These are phyloP conservation scores for Epicampocera succincta DNA, from an alignment of 2,888 invertebrate species.

Conservation along the genomic window DNA sequence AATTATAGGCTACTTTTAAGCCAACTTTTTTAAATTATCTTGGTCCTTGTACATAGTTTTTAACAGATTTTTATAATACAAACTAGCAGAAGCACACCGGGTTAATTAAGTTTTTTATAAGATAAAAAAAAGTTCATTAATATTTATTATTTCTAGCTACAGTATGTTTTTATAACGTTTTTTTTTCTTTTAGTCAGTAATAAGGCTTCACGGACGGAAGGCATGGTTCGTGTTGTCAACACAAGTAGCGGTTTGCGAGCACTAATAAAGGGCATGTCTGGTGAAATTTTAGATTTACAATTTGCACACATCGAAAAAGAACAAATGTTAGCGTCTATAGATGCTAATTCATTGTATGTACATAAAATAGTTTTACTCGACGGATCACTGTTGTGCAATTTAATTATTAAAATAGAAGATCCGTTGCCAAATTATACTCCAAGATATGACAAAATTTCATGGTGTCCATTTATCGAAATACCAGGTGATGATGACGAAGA, in stretches of 20 bases:
- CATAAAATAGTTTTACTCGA: slow-evolving; percentile 87
- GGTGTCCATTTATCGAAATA: slow-evolving; percentile 90
- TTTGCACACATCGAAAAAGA: slow-evolving; percentile 92
- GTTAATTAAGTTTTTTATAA: too few species aligned
- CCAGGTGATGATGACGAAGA: slow-evolving; percentile 83
- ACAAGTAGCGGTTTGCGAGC: slow-evolving; percentile 85
- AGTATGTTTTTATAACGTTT: not conserved
- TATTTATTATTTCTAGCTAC: too few species aligned
- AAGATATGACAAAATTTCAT: slow-evolving; percentile 88
- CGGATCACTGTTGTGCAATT: slow-evolving; percentile 84
- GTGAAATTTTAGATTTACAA: slow-evolving; percentile 94
- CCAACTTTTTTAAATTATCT: too few species aligned
- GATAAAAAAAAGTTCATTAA: too few species aligned
- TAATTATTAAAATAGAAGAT: slow-evolving; percentile 81
- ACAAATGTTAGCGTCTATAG: slow-evolving; percentile 92
- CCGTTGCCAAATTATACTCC: slow-evolving; percentile 80
- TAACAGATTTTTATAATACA: too few species aligned
- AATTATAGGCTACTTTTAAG: too few species aligned
- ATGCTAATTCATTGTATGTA: slow-evolving; percentile 92
- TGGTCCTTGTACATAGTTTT: too few species aligned
- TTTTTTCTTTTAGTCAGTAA: slow-evolving; percentile 77
- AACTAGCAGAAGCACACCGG: too few species aligned
- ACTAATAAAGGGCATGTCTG: slow-evolving; percentile 93
- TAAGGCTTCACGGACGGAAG: slow-evolving; percentile 82
- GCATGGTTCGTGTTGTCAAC: slow-evolving; percentile 93